Evolutionary conservation across 1,140 invertebrate genomes (phyloP).

Genomic region (Sitodiplosis mosellana): DNA sequence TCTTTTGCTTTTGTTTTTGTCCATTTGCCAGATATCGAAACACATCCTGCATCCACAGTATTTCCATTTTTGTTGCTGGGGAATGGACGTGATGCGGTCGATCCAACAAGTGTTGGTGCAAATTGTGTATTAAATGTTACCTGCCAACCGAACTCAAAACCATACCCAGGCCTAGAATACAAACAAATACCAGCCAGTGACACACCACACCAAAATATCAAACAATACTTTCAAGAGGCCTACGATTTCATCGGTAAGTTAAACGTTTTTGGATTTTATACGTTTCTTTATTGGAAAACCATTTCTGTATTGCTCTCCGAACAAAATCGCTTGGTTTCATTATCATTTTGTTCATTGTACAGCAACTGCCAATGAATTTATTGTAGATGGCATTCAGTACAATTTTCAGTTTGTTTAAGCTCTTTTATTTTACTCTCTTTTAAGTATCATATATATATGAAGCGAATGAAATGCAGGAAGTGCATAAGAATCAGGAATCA

Average conservation of each 20-base stretch:
- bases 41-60: constrained; percentile 57
- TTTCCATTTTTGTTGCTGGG: constrained; percentile 77
- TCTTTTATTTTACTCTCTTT: too few relatives aligned
- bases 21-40: constrained; percentile 43
- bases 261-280: background rate
- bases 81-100: constrained; percentile 66
- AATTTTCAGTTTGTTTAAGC: background rate
- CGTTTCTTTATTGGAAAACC: background rate
- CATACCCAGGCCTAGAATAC: constrained; percentile 52
- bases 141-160: constrained; percentile 52
- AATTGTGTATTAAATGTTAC: constrained; percentile 71
- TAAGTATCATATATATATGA: too few relatives aligned
- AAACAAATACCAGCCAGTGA: constrained; percentile 70
- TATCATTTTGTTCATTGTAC: background rate
- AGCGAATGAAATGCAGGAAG: too few relatives aligned
- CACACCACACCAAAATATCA: constrained; percentile 73
- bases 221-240: constrained; percentile 82
- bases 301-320: background rate
- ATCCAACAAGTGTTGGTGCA: constrained; percentile 50
- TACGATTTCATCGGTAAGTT: constrained; percentile 78
- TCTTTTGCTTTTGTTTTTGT: background rate
- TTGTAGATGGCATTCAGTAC: background rate
- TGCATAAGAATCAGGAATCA: too few relatives aligned
- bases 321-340: background rate
- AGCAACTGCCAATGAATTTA: too few relatives aligned